Percentiles rank a stretch among this genome's conserved stretches.
Evolutionary conservation across 2,113 vertebrate species (phyloP).

Genomic region (Carlito syrichta): DNA sequence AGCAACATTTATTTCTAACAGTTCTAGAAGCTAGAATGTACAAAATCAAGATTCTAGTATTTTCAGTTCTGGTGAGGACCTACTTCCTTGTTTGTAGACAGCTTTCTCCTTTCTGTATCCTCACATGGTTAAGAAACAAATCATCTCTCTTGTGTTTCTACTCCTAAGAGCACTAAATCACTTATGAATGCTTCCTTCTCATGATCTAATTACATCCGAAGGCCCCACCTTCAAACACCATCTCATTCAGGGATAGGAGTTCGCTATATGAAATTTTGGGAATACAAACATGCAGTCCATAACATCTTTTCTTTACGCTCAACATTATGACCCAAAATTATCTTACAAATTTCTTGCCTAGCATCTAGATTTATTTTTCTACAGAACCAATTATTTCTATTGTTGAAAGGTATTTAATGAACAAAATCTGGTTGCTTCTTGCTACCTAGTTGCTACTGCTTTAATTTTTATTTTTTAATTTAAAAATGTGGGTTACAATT

Average conservation of each 20-base stretch:
- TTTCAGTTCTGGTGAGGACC: not conserved
- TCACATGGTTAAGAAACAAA: not conserved
- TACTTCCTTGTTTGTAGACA: not conserved
- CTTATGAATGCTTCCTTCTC: accelerated
- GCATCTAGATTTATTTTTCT: not conserved
- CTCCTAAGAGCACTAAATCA: not conserved
- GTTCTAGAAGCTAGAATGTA: not conserved
- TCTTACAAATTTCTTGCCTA: not conserved
- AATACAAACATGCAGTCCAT: not conserved
- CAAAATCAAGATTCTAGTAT: not conserved
- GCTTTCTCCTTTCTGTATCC: not conserved
- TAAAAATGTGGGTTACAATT: too few relatives aligned
- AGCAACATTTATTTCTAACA: not conserved
- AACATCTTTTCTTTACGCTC: not conserved
- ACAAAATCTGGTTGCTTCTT: not conserved
- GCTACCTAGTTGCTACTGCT: not conserved
- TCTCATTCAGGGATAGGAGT: not conserved
- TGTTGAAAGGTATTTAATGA: not conserved
- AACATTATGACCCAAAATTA: not conserved
- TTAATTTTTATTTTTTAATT: too few relatives aligned
- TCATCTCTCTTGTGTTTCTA: not conserved
- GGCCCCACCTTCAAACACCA: not conserved
- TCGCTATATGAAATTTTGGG: not conserved
- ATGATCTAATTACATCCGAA: not conserved
- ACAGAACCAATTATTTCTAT: not conserved